Conservation (phyloP, 2,888 invertebrate species). For the Tenthredo notha region DNA sequence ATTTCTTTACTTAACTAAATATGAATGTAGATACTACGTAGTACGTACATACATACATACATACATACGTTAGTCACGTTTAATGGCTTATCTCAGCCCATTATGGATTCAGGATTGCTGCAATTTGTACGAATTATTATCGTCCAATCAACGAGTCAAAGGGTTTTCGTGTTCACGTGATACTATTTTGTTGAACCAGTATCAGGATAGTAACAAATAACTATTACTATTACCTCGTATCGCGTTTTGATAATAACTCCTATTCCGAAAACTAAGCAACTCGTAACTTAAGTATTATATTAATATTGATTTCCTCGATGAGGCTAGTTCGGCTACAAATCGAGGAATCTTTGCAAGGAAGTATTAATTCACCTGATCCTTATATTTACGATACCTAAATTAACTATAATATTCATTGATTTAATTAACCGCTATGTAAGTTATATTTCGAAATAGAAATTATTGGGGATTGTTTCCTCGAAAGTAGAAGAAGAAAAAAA, state of each 20-base stretch:
- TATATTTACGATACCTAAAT: background rate
- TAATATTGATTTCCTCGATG: background rate
- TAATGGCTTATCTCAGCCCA: background rate
- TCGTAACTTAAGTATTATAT: constrained; percentile 1
- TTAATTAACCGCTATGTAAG: background rate
- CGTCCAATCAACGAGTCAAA: constrained; percentile 9
- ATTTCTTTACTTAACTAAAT: background rate
- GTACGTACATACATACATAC: background rate
- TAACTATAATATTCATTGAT: background rate
- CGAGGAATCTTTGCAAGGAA: background rate
- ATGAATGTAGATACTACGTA: background rate
- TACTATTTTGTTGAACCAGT: background rate
- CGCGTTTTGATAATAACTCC: background rate
- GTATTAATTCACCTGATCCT: background rate
- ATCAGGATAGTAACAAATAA: constrained; percentile 2
- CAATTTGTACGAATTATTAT: constrained; percentile 33
- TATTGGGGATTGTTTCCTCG: background rate
- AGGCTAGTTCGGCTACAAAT: background rate
- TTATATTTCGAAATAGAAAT: background rate
- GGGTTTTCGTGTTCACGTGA: background rate
- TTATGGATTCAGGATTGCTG: background rate
- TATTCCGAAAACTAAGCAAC: background rate
- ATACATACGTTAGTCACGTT: background rate
- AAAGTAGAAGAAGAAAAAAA: background rate
- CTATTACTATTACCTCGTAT: background rate